Percentiles rank a stretch among this genome's conserved stretches.
Conservation (phyloP, 2,113 vertebrate species). For the Podocnemis expansa region DNA sequence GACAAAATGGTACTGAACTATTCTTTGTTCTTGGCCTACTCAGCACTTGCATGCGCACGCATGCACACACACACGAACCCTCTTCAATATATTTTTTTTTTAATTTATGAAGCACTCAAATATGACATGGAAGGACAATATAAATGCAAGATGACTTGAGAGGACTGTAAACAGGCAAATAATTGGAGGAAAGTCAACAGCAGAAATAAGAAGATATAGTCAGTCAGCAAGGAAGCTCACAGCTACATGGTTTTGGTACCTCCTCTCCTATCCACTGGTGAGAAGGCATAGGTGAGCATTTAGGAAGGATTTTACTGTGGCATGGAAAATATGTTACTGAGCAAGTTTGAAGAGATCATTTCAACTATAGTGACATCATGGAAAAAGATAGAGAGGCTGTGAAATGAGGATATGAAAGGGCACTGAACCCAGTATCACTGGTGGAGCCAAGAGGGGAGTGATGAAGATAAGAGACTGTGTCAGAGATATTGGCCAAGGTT, state of each 20-base stretch:
- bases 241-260: not conserved
- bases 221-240: not conserved
- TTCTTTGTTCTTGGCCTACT: not conserved
- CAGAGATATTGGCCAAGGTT: not conserved
- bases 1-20: not conserved
- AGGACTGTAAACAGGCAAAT: not conserved
- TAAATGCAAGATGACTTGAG: not conserved
- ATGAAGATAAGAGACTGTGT: not conserved
- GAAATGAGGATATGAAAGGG: not conserved
- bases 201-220: not conserved
- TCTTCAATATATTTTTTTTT: not conserved
- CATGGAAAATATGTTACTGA: not conserved
- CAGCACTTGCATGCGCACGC: not conserved
- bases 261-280: not conserved
- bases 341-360: not conserved
- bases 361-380: not conserved
- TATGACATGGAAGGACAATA: rapidly evolving
- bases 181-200: not conserved
- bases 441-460: not conserved
- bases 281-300: not conserved
- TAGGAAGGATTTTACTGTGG: not conserved
- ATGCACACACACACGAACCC: rapidly evolving
- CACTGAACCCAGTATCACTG: not conserved
- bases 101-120: not conserved
- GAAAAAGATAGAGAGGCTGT: not conserved